Base-by-base conservation (phyloP, 2,888 invertebrate genomes). In the Pachycephus smyrnensis region DNA sequence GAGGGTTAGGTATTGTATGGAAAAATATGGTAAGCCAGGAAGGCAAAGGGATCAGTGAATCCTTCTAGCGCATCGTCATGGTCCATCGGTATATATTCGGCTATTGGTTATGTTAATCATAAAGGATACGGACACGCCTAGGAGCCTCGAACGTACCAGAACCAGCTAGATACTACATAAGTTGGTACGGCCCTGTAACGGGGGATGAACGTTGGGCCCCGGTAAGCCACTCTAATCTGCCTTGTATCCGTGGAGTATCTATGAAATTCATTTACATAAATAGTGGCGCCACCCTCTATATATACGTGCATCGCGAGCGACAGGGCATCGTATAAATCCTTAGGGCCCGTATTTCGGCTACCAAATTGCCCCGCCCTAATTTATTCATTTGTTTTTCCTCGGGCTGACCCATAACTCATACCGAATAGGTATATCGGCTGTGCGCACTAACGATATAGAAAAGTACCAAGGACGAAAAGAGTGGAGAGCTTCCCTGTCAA, bases 381-480 rank as follows among this genome's bases (percentile, higher is more conserved):
- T 89, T 89, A 89, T 89, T 89, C 89, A 89, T 89, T 89, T 89
- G 88, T 89, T 89, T 88, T 89, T 89, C 87, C 87, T 85, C 85
- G 85, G 86, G 86, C 85, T 85, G 85, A 84, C 84, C 86, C 86
- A 89, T 88, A 89, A 89, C 87, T 89, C 89, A 88, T 85, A 84
- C 80, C 23, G 9, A 55, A 55, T 2, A 40, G 15, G 15, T 6
- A 15, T 6, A 15, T 40, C 23, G 40, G 2, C 40, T 9, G 23
- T 55, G 15, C 15, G 6, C 40, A 9, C 40, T 9, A 1, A 23
- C 40, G 23, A 6, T 1, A 23, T 23, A 55, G 23, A 55, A 55
- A 55, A 23, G 40, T 55, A 23, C 40, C 6, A 40, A 40, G 6
- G 6, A 85, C 86, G 87, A 89, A 89, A 15, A 6, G 6, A 15